Evolutionary conservation across 2,113 vertebrate genomes (phyloP).

Genomic region (Rhabdomys dilectus): DNA sequence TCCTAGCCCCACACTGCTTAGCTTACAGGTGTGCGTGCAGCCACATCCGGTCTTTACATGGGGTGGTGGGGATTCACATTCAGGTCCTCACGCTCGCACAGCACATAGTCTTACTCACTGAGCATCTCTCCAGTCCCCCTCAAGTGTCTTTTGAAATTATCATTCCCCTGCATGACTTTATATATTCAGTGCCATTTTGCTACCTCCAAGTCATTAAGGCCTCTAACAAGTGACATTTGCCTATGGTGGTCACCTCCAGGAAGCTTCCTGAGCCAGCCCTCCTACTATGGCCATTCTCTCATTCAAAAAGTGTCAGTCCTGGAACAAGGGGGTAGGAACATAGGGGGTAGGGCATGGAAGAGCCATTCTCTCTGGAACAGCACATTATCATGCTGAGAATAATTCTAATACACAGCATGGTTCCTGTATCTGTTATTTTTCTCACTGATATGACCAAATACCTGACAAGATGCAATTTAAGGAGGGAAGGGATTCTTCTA

Average conservation of each 20-base stretch:
- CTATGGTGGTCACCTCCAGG: background rate
- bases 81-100: background rate
- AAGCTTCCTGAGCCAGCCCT: background rate
- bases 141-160: background rate
- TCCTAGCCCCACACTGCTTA: background rate
- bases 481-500: background rate
- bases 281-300: background rate
- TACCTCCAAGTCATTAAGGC: background rate
- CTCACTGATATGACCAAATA: background rate
- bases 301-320: background rate
- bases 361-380: background rate
- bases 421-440: background rate
- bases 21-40: background rate
- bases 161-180: background rate
- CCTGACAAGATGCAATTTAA: background rate
- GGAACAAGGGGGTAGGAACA: background rate
- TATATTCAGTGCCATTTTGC: background rate
- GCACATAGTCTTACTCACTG: background rate
- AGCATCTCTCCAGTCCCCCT: background rate
- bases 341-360: fast-evolving
- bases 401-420: background rate
- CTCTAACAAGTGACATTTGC: background rate
- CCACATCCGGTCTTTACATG: background rate
- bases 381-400: no score
- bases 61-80: background rate